These are phyloP conservation scores for Lycocerus yunnanus DNA, from an alignment of 2,888 invertebrate species.

Conservation along the genomic window DNA sequence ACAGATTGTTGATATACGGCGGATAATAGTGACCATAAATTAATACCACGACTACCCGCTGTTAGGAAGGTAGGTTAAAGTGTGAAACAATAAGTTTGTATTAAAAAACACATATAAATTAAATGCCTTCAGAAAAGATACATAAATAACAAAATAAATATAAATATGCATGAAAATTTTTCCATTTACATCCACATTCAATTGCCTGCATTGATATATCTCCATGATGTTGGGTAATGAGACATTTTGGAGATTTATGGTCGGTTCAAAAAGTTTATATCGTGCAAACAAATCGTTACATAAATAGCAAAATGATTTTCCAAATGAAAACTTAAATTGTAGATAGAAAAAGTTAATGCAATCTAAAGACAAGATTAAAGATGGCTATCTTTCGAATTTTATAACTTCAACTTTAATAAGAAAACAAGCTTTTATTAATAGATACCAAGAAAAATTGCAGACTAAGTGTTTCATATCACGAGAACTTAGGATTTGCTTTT, in stretches of 20 bases:
- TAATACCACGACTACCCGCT: slow-evolving; percentile 40
- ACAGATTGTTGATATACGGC: slow-evolving; percentile 29
- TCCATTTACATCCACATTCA: slow-evolving; percentile 3
- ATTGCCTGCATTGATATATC: slow-evolving; percentile 5
- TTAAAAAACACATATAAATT: slow-evolving; percentile 51
- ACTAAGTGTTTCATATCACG: slow-evolving; percentile 51
- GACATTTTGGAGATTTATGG: slow-evolving; percentile 20
- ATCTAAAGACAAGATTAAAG: slow-evolving; percentile 56
- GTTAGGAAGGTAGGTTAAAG: slow-evolving; percentile 44
- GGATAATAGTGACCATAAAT: slow-evolving; percentile 47
- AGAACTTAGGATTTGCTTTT: slow-evolving; percentile 47
- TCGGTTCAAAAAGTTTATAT: slow-evolving; percentile 33
- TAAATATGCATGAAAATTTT: neutral
- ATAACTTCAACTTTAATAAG: slow-evolving; percentile 57
- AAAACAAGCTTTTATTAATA: slow-evolving; percentile 54
- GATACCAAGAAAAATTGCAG: slow-evolving; percentile 44
- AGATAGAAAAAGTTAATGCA: slow-evolving; percentile 48
- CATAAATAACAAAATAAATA: neutral
- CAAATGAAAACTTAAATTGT: slow-evolving; percentile 54
- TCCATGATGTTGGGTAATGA: slow-evolving; percentile 20
- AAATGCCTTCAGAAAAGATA: slow-evolving; percentile 7
- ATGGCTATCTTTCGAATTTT: slow-evolving; percentile 53
- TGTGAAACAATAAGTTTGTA: slow-evolving; percentile 51
- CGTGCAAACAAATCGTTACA: slow-evolving; percentile 49
- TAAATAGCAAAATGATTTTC: slow-evolving; percentile 49